Evolutionary conservation across 2,888 invertebrate genomes (phyloP).

Genomic region (Hyalella azteca): DNA sequence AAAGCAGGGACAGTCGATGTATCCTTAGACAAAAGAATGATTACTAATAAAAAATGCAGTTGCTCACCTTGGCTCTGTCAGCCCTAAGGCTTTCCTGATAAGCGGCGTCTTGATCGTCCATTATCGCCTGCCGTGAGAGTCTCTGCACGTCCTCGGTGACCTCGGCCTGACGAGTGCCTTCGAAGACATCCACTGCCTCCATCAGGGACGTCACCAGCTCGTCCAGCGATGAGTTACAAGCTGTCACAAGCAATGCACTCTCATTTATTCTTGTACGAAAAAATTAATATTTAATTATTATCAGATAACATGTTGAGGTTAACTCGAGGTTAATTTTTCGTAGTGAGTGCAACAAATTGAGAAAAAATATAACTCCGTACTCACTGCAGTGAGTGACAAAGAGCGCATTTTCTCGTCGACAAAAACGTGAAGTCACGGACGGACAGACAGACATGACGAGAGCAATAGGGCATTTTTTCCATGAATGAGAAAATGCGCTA

Average conservation of each 20-base stretch:
- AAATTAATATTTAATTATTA: not conserved
- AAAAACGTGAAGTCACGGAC: too few relatives aligned
- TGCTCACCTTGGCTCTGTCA: constrained; percentile 68
- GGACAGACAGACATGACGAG: too few relatives aligned
- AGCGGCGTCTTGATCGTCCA: constrained; percentile 91
- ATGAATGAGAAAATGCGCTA: too few relatives aligned
- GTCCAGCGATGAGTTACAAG: constrained; percentile 79
- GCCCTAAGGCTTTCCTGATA: constrained; percentile 87
- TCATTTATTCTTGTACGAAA: too few relatives aligned
- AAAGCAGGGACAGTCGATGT: too few relatives aligned
- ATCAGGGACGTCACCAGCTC: constrained; percentile 86
- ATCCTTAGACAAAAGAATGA: too few relatives aligned
- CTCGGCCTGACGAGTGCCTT: constrained; percentile 78
- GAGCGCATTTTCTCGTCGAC: too few relatives aligned
- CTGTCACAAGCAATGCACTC: constrained; percentile 66
- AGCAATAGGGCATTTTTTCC: too few relatives aligned
- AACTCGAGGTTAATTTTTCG: too few relatives aligned
- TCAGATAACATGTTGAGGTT: not conserved
- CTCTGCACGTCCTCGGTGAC: constrained; percentile 85
- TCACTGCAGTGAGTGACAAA: too few relatives aligned
- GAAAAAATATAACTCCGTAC: too few relatives aligned
- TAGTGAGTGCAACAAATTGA: too few relatives aligned
- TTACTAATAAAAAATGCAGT: not conserved
- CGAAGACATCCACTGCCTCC: constrained; percentile 83
- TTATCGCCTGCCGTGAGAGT: constrained; percentile 85